Evolutionary conservation across 2,797 vertebrate species (phyloP).

Genomic region (Hozukius guyotensis): DNA sequence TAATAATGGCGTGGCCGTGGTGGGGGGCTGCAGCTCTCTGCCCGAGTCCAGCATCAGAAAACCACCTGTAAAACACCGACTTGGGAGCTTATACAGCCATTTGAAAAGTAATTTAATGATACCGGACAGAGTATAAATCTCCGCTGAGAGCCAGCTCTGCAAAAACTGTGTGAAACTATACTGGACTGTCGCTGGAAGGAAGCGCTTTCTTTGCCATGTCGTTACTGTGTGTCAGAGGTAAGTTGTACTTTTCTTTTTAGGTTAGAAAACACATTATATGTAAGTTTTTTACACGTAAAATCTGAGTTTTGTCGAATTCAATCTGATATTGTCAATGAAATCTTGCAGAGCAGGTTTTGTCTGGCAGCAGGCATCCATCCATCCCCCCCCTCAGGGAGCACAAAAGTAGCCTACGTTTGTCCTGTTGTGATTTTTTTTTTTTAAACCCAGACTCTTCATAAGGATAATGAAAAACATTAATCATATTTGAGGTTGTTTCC

Average conservation of each 20-base stretch:
- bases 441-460: rapidly evolving
- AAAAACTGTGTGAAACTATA: slow-evolving; percentile 56
- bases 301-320: not conserved
- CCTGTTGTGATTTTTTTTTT: slow-evolving; percentile 3
- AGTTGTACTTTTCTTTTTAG: slow-evolving; percentile 11
- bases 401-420: not conserved
- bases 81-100: not conserved
- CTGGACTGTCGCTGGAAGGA: slow-evolving; percentile 53
- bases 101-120: slow-evolving; percentile 40
- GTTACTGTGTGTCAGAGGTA: slow-evolving; percentile 85
- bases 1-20: slow-evolving; percentile 69
- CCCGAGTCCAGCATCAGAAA: slow-evolving; percentile 18
- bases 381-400: not conserved
- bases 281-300: not conserved
- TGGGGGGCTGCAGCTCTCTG: slow-evolving; percentile 48
- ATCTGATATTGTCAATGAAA: not conserved
- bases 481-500: not conserved
- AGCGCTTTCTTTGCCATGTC: slow-evolving; percentile 78
- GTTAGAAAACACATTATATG: rapidly evolving
- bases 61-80: slow-evolving; percentile 18
- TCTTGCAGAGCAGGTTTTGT: slow-evolving; percentile 1
- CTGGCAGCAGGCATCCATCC: not conserved
- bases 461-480: too few species aligned
- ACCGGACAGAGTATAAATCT: slow-evolving; percentile 49
- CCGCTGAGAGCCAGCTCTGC: slow-evolving; percentile 20